phyloP scores from a whole-genome alignment of 2,797 vertebrate species.

The Tachyglossus aculeatus region DNA sequence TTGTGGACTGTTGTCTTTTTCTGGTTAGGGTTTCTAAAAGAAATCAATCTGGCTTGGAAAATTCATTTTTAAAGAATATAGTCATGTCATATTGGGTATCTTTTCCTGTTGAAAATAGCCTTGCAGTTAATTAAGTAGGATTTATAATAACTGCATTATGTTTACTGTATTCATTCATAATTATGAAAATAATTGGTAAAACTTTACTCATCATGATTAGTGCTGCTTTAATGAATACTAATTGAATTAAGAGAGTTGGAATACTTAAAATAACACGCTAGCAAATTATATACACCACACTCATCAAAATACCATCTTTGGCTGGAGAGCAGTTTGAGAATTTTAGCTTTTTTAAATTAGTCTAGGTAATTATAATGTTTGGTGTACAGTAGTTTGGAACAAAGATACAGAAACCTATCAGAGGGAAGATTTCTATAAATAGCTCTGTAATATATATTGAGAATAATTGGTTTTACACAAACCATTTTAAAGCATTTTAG shows the following conservation, averaged over 20 bases:
- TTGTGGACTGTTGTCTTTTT: conserved; percentile 6
- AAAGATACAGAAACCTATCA: conserved; percentile 1
- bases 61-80: conserved; percentile 12
- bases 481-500: conserved; percentile 13
- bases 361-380: conserved; percentile 27
- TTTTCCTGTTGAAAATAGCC: conserved; percentile 20
- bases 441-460: conserved; percentile 10
- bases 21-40: conserved; percentile 28
- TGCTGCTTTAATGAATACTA: conserved; percentile 46
- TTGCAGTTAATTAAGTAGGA: conserved; percentile 37
- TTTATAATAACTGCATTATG: conserved; percentile 35
- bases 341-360: conserved; percentile 24
- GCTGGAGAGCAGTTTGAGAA: neutral
- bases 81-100: neutral
- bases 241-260: conserved; percentile 41
- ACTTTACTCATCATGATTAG: conserved; percentile 38
- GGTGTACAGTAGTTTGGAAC: conserved; percentile 36
- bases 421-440: conserved; percentile 17
- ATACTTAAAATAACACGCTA: conserved; percentile 41
- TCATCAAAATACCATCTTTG: conserved; percentile 27
- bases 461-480: conserved; percentile 1
- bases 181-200: conserved; percentile 50
- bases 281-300: conserved; percentile 21
- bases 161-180: conserved; percentile 48
- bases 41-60: neutral